Evolutionary conservation across 2,113 vertebrate species (phyloP).

Genomic region (Gambusia holbrooki): DNA sequence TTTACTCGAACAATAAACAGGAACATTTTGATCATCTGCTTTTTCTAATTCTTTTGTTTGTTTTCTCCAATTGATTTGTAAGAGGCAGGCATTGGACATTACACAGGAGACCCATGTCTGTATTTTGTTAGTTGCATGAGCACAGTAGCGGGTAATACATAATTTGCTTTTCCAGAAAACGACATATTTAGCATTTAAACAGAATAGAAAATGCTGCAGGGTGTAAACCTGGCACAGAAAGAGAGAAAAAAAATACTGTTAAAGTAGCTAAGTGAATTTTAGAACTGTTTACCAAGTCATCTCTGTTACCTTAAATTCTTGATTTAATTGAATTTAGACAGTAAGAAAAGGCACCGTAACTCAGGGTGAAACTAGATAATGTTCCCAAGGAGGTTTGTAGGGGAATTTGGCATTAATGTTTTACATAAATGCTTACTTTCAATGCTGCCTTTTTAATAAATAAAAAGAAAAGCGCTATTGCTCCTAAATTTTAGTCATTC

Average conservation of each 20-base stretch:
- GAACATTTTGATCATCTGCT: not conserved
- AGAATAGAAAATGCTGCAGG: not conserved
- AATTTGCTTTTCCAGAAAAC: constrained; percentile 3
- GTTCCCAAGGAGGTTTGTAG: not conserved
- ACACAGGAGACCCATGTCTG: constrained; percentile 20
- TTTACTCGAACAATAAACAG: not conserved
- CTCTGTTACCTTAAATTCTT: not conserved
- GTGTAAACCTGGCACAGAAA: not conserved
- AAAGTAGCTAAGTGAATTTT: not conserved
- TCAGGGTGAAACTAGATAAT: not conserved
- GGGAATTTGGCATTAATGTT: not conserved
- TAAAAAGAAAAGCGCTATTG: too few species aligned
- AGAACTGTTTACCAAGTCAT: not conserved
- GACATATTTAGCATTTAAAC: constrained; percentile 4
- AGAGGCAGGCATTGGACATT: constrained; percentile 7
- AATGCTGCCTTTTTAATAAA: too few species aligned
- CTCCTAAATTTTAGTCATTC: too few species aligned
- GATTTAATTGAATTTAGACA: not conserved
- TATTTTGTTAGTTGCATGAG: constrained; percentile 6
- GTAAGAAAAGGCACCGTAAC: not conserved
- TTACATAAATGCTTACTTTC: not conserved
- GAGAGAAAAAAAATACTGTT: not conserved
- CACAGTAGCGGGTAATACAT: not conserved
- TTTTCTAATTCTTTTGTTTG: not conserved
- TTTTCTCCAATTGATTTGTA: constrained; percentile 3